Conservation (phyloP, 53 echinoderm and acorn worm genomes). For the Henricia sp. region DNA sequence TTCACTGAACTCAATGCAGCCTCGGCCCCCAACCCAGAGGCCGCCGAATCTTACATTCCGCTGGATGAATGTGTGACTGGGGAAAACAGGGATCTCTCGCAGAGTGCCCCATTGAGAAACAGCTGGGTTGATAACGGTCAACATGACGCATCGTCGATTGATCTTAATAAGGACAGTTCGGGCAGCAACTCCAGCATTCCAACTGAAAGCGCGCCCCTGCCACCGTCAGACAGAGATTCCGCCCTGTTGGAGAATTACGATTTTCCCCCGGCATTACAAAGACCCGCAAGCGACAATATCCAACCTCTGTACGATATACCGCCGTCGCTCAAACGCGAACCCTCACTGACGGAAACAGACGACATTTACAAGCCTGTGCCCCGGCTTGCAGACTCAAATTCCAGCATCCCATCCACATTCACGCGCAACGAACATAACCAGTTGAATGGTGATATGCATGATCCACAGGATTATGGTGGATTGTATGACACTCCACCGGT, state of each 20-base stretch:
- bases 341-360: neutral
- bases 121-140: neutral
- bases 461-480: constrained; percentile 50
- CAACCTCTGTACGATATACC: constrained; percentile 61
- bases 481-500: constrained; percentile 69
- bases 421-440: constrained; percentile 23
- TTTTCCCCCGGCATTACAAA: constrained; percentile 19
- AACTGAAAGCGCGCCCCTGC: constrained; percentile 68
- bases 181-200: constrained; percentile 69
- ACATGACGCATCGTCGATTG: constrained; percentile 1
- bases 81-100: constrained; percentile 18
- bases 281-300: neutral
- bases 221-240: constrained; percentile 46
- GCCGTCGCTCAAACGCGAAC: constrained; percentile 20
- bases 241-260: constrained; percentile 28
- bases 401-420: constrained; percentile 17
- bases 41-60: constrained; percentile 73
- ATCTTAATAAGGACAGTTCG: constrained; percentile 9
- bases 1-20: neutral
- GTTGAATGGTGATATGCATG: constrained; percentile 24
- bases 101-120: constrained; percentile 41
- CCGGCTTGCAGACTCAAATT: constrained; percentile 19
- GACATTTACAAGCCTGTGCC: constrained; percentile 55
- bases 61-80: constrained; percentile 74
- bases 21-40: constrained; percentile 18